Evolutionary conservation across 2,113 vertebrate species (phyloP), one percentile per base, ranked within the genome.

Genomic region (Ancistrus triradiatus): DNA sequence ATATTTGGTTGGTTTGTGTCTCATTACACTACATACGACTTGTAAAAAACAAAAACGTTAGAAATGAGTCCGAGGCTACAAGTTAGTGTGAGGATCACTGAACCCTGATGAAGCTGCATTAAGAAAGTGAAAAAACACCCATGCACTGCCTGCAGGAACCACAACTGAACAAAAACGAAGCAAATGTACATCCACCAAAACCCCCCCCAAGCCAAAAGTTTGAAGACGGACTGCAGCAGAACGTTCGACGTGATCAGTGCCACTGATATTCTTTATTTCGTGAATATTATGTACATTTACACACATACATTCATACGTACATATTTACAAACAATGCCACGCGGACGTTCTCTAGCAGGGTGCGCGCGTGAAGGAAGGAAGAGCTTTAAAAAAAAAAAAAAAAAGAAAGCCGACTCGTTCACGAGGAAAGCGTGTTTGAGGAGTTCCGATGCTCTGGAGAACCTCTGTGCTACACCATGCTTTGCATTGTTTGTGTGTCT

Each of bases 241-340:
- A 61, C 47, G 46, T 59, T 44, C 37, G n/a, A 53, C 44, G 63
- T 67, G 55, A 68, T 48, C 53, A 56, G 59, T 52, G 64, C 61
- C 46, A 62, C 59, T 65, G 48, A 52, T 58, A 66, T 51, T 59
- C 62, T 72, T 72, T 69, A 72, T 72, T 73, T 68, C 18, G 61
- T 75, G 68, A 70, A 58, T 68, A 70, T 50, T 71, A 68, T 70
- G 50, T 68, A 74, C 69, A 74, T 76, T 60, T 72, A 67, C 63
- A 78, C 70, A 73, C 55, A 68, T 66, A 71, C 70, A 78, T 66
- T 65, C 67, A 55, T 70, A 74, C 52, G 64, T 70, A 75, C 67
- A 75, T 69, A 71, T 72, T 63, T 70, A 78, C 72, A 75, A 40
- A 68, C 51, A 61, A 56, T 14, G 27, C 55, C 65, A 49, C 55